Base-by-base conservation (phyloP, 2,797 vertebrate genomes). In the Kryptopterus vitreolus region DNA sequence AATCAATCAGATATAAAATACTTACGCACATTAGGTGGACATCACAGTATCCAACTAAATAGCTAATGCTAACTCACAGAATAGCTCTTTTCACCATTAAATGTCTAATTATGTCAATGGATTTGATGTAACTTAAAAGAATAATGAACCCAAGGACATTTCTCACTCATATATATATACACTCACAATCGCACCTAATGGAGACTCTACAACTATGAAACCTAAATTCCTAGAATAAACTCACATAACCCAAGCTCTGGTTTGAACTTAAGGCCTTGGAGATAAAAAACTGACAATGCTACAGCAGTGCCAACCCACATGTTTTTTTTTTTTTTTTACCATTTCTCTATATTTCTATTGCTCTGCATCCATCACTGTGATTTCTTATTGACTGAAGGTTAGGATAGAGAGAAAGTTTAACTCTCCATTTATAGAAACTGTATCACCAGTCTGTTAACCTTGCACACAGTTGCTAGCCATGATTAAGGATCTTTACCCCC, bases 1-100 rank as follows among this genome's bases (percentile, higher is more conserved):
- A 87, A 88, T 89, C 72, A 82, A 79, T 82, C 38, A 77, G 81
- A 88, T 83, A 82, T 90, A 86, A 84, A 86, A 80, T 88, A 82
- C 82, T 77, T 83, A 8, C 55, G 52, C 89, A 85, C 85, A 85
- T 87, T 76, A 76, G 65, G 35, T 62, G 81, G 46, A 80, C 81
- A 84, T 88, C 77, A 33, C 80, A 72, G 52, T 83, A 66, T 85
- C 87, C 87, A 52, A 79, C 80, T 77, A 81, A 80, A 84, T 79
- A 50, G 65, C 85, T 88, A 87, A 88, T 86, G 5, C 11, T 10
- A 71, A 35, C 4, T 10, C 15, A 85, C 77, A 4, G 5, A 79
- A 57, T 79, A 61, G 53, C 53, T 69, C 35, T 69, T 50, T 69
- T 10, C 5, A 22, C 10, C n/a, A 66, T 31, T 5, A 31, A 35